These are phyloP conservation scores for Saccostrea echinata DNA, from an alignment of 1,140 invertebrate species.

Conservation along the genomic window DNA sequence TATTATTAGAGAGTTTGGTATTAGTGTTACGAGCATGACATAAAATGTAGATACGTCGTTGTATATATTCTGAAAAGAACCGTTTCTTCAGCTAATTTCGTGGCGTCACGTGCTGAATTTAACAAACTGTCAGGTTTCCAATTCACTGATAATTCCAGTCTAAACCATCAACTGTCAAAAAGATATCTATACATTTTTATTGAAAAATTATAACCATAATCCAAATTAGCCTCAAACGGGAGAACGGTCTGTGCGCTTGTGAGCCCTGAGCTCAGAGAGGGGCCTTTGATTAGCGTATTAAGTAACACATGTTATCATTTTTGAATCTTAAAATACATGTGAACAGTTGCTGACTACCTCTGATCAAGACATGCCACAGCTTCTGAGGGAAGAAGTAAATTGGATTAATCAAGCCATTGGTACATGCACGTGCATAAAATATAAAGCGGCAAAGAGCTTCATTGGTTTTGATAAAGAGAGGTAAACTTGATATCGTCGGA, in stretches of 20 bases:
- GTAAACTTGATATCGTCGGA: neutral
- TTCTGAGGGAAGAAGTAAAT: conserved; percentile 4
- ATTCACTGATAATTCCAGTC: conserved; percentile 3
- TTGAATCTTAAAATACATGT: conserved; percentile 34
- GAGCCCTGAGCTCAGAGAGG: neutral
- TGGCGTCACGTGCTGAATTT: neutral
- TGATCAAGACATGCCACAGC: conserved; percentile 4
- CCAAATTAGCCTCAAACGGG: conserved; percentile 10
- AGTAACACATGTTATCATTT: conserved; percentile 22
- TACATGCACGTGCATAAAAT: conserved; percentile 25
- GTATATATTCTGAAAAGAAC: neutral
- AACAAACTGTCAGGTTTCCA: conserved; percentile 24
- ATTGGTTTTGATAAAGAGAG: conserved; percentile 4
- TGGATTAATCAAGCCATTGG: conserved; percentile 14
- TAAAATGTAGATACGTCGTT: neutral
- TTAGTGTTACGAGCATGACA: neutral
- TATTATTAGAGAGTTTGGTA: neutral
- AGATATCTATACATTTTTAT: conserved; percentile 34
- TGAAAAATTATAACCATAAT: conserved; percentile 34
- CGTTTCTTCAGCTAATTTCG: neutral
- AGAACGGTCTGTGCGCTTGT: neutral
- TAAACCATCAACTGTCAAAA: conserved; percentile 19
- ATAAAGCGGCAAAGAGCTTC: neutral
- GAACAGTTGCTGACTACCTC: neutral
- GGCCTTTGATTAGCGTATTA: conserved; percentile 8